Base-by-base conservation (phyloP, 2,797 vertebrate species). In the Schizopygopsis pylzovi region DNA sequence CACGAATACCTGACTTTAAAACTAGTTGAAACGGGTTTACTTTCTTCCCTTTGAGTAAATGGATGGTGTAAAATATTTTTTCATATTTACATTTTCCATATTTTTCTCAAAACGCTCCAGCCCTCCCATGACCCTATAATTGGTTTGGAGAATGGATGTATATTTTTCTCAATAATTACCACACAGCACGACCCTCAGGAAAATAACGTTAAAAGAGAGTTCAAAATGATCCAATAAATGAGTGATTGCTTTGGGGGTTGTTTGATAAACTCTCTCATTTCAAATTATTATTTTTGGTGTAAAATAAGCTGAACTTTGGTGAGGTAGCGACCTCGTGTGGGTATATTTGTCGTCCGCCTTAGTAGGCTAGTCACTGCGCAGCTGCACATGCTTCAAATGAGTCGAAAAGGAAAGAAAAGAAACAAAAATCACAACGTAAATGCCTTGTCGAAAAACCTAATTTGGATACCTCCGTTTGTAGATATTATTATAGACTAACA, bases 251-350 rank as follows among this genome's bases (percentile, higher is more conserved):
- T 45, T 45, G 12, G 2, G 25, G 41, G 25, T 61, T 33, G 61
- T 61, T 49, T 70, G 28, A 80, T 4, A 18, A 28, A 45, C 12
- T 15, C 12, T 67, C 15, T 41, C 0, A 56, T 37, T 18, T 81
- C 47, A 5, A 59, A 59, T 33, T 33, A 33, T 33, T 33, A 33
- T 33, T 33, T 33, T 33, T 33, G 33, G 33, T 33, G 33, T 33
- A 33, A 33, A 33, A 43, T 43, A 45, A 45, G 43, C 10, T 45
- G 15, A 67, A 67, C 16, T 68, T 77, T 54, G 73, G 45, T 68
- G 22, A 67, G 61, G 1, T 52, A 28, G 82, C 37, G 82, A 54
- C 82, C 73, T 78, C 82, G 6, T 56, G 82, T 84, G 82, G 63
- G 15, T 11, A 43, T 3, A 6, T 37, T n/a, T 22, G 28, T 16